These are phyloP conservation scores for Eledona agricola DNA, from an alignment of 2,888 invertebrate genomes.

Conservation along the genomic window DNA sequence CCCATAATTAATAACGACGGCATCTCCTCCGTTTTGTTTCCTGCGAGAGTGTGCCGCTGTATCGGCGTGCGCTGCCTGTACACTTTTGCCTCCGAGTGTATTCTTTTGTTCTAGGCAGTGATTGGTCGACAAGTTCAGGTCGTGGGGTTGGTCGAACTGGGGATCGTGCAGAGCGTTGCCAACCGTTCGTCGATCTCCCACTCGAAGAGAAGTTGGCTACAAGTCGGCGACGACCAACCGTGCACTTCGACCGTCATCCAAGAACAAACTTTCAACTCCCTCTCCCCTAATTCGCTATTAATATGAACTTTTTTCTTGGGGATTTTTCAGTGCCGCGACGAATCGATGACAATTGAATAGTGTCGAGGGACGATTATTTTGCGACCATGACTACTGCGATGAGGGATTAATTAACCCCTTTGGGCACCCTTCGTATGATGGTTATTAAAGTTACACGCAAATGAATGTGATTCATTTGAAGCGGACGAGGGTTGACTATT, in stretches of 20 bases:
- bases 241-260: too few relatives aligned
- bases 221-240: too few relatives aligned
- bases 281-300: too few relatives aligned
- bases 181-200: conserved; percentile 35
- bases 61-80: conserved; percentile 21
- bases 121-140: conserved; percentile 62
- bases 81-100: conserved; percentile 59
- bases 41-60: too few relatives aligned
- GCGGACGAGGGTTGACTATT: too few relatives aligned
- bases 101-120: conserved; percentile 64
- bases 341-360: conserved; percentile 27
- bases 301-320: too few relatives aligned
- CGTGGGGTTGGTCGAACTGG: conserved; percentile 54
- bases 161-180: conserved; percentile 35
- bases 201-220: conserved; percentile 20
- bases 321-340: conserved; percentile 28
- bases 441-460: conserved; percentile 53
- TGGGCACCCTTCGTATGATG: conserved; percentile 39
- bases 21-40: too few relatives aligned
- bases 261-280: too few relatives aligned
- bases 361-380: conserved; percentile 32
- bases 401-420: conserved; percentile 62
- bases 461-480: conserved; percentile 56
- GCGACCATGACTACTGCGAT: conserved; percentile 43
- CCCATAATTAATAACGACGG: too few relatives aligned